Base-by-base conservation (phyloP, 2,888 invertebrate genomes). In the Drosophila kuntzei region DNA sequence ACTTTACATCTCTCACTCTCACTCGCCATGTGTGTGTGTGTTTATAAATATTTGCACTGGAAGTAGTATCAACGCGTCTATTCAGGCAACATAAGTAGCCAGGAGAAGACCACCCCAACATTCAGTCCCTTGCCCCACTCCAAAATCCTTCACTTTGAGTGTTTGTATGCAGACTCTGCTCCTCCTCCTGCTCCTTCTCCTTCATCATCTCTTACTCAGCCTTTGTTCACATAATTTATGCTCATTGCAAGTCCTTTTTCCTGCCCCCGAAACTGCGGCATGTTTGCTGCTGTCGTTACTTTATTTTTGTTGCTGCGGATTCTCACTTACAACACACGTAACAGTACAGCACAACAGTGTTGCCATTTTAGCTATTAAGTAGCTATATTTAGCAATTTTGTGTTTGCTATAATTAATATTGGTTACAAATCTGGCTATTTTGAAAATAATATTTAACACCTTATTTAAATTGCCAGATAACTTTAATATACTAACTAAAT, bases 151-250 rank as follows among this genome's bases (percentile, higher is more conserved):
- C 37, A 54, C 36, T 27, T 55, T 46, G 44, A 61, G 71, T 71
- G 69, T 65, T 68, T 75, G 75, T 41, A 62, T 60, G 55, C 63
- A 73, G 60, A 72, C 67, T 67, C 60, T 29, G 39, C 29, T 34
- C 14, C 50, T 36, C 6, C 20, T 39, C 3, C 29, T 14, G 5
- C 29, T 14, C 25, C 11, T 12, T 16, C 14, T 9, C 18, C 36
- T 3, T 1, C 14, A 14, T 3, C 25, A 12, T 12, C 59, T 34
- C 39, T n/a, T 47, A 14, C 32, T 20, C 16, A 41, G 20, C 47
- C 61, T 43, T 50, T 73, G 69, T 66, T 73, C 71, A 66, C 73
- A 86, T 84, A 88, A 89, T 76, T 89, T 86, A 89, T 88, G 87
- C 87, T 71, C 71, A 86, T 82, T 86, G 78, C 69, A 41, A 55